These are phyloP conservation scores for Strix uralensis DNA, from an alignment of 2,113 vertebrate genomes.

Conservation along the genomic window DNA sequence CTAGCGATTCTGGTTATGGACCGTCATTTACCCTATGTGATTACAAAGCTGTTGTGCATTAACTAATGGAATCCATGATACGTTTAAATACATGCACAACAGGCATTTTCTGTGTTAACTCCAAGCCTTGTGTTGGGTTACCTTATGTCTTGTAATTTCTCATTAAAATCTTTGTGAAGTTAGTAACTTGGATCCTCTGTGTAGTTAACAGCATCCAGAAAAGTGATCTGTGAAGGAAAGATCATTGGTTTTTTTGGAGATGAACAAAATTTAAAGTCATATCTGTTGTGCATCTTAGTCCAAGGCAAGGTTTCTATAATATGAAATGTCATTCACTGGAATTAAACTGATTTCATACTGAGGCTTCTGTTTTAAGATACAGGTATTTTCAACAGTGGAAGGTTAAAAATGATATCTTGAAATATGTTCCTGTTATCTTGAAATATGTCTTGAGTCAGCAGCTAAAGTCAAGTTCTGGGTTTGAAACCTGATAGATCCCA, in stretches of 20 bases:
- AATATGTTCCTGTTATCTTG: conserved; percentile 54
- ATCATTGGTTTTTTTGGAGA: not conserved
- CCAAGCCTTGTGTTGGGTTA: not conserved
- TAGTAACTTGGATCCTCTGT: not conserved
- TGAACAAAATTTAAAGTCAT: not conserved
- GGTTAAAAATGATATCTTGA: conserved; percentile 42
- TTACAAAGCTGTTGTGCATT: not conserved
- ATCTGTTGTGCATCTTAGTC: not conserved
- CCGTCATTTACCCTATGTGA: not conserved
- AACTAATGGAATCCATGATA: not conserved
- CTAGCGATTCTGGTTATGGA: not conserved
- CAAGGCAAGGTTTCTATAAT: not conserved
- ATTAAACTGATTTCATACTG: not conserved
- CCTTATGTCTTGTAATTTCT: not conserved
- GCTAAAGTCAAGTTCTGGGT: conserved; percentile 39
- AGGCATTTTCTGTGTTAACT: not conserved
- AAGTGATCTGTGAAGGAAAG: not conserved
- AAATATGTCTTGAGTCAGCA: conserved; percentile 52
- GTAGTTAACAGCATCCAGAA: not conserved
- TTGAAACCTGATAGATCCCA: conserved; percentile 45
- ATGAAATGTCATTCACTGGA: not conserved
- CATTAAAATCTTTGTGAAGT: not conserved
- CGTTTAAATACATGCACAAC: not conserved
- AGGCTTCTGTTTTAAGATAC: conserved; percentile 41
- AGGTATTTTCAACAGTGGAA: conserved; percentile 23